Evolutionary conservation across 2,797 vertebrate genomes (phyloP).

Genomic region (Tenualosa thibaudeaui): DNA sequence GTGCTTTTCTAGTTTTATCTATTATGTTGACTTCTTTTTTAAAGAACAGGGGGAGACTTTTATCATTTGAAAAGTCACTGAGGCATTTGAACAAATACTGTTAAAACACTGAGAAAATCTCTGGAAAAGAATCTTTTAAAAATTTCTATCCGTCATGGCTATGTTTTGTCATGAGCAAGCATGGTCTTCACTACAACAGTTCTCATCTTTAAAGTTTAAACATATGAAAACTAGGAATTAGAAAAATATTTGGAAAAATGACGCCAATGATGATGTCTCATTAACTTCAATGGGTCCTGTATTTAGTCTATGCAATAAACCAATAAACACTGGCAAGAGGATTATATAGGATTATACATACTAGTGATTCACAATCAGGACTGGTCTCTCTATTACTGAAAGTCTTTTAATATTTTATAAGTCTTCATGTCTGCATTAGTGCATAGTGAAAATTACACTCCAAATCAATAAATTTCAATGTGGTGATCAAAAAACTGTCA

Average conservation of each 20-base stretch:
- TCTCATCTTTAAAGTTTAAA: neutral
- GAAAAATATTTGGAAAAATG: too few relatives aligned
- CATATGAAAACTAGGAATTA: too few relatives aligned
- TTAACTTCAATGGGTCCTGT: too few relatives aligned
- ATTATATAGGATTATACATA: neutral
- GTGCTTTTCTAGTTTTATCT: too few relatives aligned
- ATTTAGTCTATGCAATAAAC: too few relatives aligned
- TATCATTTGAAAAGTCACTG: neutral
- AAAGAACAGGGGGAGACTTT: neutral
- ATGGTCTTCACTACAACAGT: neutral
- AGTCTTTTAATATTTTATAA: neutral
- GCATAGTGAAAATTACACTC: neutral
- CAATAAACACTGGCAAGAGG: too few relatives aligned
- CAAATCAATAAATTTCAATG: neutral
- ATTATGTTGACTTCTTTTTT: neutral
- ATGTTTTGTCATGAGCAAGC: neutral
- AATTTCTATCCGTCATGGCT: neutral
- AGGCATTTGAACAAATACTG: neutral
- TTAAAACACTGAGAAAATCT: neutral
- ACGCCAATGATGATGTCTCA: too few relatives aligned
- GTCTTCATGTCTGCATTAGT: neutral
- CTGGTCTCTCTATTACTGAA: neutral
- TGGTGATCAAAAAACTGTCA: neutral
- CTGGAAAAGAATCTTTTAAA: neutral
- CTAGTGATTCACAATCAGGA: neutral